Evolutionary conservation across 1,140 invertebrate genomes (phyloP).

Genomic region (Brachionus manjavacas): DNA sequence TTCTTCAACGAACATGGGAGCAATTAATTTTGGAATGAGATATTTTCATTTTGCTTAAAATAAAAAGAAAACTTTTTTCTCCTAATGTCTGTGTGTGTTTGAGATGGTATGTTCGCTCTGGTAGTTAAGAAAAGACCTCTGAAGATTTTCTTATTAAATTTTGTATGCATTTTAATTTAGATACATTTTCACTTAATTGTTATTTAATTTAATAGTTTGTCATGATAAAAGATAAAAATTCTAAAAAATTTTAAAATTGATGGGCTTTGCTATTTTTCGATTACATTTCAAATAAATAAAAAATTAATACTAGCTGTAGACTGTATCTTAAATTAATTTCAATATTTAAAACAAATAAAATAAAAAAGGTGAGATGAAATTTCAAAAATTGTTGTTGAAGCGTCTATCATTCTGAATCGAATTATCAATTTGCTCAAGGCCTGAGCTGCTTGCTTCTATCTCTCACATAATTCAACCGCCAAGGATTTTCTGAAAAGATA

Average conservation of each 20-base stretch:
- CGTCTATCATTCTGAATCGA: neutral
- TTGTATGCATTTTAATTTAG: neutral
- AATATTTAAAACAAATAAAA: neutral
- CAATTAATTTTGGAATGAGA: neutral
- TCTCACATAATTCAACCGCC: neutral
- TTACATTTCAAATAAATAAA: neutral
- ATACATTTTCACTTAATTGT: constrained; percentile 6
- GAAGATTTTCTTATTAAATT: constrained; percentile 9
- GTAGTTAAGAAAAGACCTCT: neutral
- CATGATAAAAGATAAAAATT: neutral
- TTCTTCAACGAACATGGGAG: neutral
- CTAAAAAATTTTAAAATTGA: neutral
- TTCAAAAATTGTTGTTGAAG: neutral
- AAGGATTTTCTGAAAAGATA: neutral
- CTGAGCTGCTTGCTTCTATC: neutral
- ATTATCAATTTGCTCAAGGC: neutral
- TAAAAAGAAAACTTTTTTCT: neutral
- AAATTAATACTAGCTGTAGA: neutral
- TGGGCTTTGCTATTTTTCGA: neutral
- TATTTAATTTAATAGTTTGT: constrained; percentile 14
- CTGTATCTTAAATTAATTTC: neutral
- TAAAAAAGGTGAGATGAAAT: neutral
- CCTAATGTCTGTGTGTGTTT: neutral
- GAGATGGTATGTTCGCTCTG: neutral
- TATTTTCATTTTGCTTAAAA: neutral